These are phyloP conservation scores for Ageneiosus marmoratus DNA, from an alignment of 2,113 vertebrate species.

Conservation along the genomic window DNA sequence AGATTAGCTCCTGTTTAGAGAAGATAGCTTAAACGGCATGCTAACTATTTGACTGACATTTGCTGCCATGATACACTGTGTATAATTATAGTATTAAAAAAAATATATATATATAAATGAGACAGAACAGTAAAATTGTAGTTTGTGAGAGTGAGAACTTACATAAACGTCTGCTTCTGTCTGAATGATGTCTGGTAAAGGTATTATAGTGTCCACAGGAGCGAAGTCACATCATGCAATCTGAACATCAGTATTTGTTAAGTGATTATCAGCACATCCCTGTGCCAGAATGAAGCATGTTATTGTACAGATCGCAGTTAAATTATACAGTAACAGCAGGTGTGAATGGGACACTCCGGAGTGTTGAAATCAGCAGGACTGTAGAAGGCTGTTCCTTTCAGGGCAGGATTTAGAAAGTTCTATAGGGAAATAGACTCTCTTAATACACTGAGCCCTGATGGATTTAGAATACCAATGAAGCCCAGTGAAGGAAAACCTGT, in stretches of 20 bases:
- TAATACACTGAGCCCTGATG: constrained; percentile 22
- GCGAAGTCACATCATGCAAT: neutral
- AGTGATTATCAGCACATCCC: neutral
- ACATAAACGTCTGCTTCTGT: neutral
- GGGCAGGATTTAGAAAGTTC: constrained; percentile 34
- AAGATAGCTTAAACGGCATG: neutral
- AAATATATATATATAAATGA: neutral
- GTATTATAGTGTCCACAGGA: neutral
- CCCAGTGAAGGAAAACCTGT: constrained; percentile 10
- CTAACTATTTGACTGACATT: neutral
- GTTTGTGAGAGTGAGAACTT: neutral
- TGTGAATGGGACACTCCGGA: neutral
- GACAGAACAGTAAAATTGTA: neutral
- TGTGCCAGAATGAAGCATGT: neutral
- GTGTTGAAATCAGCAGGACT: constrained; percentile 3
- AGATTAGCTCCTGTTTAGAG: neutral
- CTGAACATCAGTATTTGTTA: neutral
- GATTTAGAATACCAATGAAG: constrained; percentile 36
- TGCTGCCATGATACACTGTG: neutral
- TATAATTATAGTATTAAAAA: neutral
- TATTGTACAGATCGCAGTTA: neutral
- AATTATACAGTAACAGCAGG: neutral
- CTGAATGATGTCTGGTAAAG: neutral
- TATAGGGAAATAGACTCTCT: constrained; percentile 38
- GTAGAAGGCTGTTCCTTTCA: constrained; percentile 15